Conservation (phyloP, 2,113 vertebrate species). For the Gadus chalcogrammus region DNA sequence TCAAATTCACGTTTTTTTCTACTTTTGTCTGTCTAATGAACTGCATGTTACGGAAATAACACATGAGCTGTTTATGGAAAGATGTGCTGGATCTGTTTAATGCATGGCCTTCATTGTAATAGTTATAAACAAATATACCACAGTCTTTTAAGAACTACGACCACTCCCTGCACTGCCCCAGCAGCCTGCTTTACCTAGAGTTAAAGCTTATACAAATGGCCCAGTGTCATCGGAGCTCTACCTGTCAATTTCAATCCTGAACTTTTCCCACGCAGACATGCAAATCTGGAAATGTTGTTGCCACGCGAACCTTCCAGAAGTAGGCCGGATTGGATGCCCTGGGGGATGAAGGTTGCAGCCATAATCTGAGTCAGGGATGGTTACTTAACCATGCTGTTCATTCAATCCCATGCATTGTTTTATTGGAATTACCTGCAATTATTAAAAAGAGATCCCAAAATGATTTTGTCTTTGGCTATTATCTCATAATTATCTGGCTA, state of each 20-base stretch:
- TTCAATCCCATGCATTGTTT: constrained; percentile 55
- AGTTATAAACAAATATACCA: background rate
- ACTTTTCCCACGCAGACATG: constrained; percentile 78
- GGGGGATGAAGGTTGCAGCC: background rate
- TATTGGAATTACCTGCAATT: constrained; percentile 66
- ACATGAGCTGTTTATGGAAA: no score
- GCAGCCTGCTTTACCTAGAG: no score
- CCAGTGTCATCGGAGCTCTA: background rate
- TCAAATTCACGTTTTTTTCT: no score
- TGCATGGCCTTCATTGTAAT: background rate
- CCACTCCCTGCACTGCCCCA: no score
- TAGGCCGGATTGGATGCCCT: constrained; percentile 62
- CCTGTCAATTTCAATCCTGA: background rate
- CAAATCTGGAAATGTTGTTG: constrained; percentile 78
- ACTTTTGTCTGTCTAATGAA: no score
- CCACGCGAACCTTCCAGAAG: constrained; percentile 84
- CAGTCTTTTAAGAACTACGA: no score
- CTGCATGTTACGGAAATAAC: background rate
- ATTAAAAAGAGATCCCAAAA: no score
- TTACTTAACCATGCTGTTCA: constrained; percentile 49
- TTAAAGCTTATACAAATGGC: no score
- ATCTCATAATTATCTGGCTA: no score
- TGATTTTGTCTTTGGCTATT: no score
- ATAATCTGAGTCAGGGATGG: constrained; percentile 55
- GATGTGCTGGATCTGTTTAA: background rate